Conservation (phyloP, 35 echinoderm and acorn worm genomes). For the Ophiothrix spiculata region DNA sequence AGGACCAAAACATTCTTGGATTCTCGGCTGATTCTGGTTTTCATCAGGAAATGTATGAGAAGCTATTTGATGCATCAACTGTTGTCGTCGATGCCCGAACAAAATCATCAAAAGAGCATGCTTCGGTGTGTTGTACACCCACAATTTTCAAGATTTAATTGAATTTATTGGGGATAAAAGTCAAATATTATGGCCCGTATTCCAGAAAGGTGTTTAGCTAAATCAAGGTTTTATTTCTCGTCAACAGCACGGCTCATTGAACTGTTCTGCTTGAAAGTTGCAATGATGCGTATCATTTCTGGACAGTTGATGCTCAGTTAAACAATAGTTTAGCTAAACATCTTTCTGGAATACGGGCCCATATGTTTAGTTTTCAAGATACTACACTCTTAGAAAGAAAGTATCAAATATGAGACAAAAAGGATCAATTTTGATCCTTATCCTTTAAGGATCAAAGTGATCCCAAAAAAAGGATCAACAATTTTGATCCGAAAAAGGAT, state of each 20-base stretch:
- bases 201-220: not conserved
- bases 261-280: not conserved
- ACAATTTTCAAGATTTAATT: too few relatives aligned
- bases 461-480: too few relatives aligned
- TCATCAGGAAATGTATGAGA: conserved; percentile 26
- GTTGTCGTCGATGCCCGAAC: conserved; percentile 30
- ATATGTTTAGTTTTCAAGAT: too few relatives aligned
- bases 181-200: not conserved
- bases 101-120: conserved; percentile 17
- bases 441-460: too few relatives aligned
- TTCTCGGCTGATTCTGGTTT: conserved; percentile 44
- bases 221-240: not conserved
- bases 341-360: too few relatives aligned
- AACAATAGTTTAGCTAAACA: too few relatives aligned
- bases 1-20: conserved; percentile 14
- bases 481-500: too few relatives aligned
- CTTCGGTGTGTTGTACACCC: not conserved
- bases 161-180: not conserved
- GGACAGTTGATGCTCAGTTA: too few relatives aligned
- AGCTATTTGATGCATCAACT: conserved; percentile 13
- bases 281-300: too few relatives aligned
- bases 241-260: not conserved
- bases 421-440: too few relatives aligned
- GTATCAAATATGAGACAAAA: too few relatives aligned
- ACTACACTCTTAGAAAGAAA: too few relatives aligned